A percentile compares a stretch with the other conserved stretches of the same genome.
These are phyloP conservation scores for Cladorhizidae sp. DNA, from an alignment of 37 sponge, comb jelly and placozoan genomes.

Conservation along the genomic window DNA sequence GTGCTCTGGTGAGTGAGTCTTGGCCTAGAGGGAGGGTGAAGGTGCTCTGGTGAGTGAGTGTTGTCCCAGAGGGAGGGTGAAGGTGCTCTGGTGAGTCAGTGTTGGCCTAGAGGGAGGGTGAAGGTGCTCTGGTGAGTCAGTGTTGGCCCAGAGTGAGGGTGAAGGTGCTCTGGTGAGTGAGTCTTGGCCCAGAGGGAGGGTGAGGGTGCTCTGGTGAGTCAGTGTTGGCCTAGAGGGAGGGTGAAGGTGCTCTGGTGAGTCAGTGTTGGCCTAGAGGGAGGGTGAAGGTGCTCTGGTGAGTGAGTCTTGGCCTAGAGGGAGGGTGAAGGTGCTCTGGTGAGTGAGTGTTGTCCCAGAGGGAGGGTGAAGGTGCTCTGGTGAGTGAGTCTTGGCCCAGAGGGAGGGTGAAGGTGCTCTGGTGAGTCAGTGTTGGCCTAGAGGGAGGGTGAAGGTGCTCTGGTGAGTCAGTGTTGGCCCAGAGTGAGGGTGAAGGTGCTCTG, in stretches of 20 bases:
- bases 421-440: slow-evolving; percentile 43
- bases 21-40: slow-evolving; percentile 21
- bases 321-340: slow-evolving; percentile 41
- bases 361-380: slow-evolving; percentile 41
- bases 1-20: slow-evolving; percentile 56
- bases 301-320: slow-evolving; percentile 38
- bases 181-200: slow-evolving; percentile 32
- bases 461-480: slow-evolving; percentile 52
- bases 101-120: slow-evolving; percentile 17
- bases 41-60: slow-evolving; percentile 59
- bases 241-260: slow-evolving; percentile 51
- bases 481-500: slow-evolving; percentile 22
- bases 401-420: slow-evolving; percentile 44
- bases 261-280: slow-evolving; percentile 34
- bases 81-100: slow-evolving; percentile 59
- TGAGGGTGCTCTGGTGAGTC: slow-evolving; percentile 54
- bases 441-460: slow-evolving; percentile 34
- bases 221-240: slow-evolving; percentile 32
- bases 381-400: slow-evolving; percentile 41
- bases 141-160: slow-evolving; percentile 25
- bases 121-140: slow-evolving; percentile 57
- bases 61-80: slow-evolving; percentile 25
- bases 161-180: slow-evolving; percentile 54
- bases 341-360: slow-evolving; percentile 45
- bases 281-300: slow-evolving; percentile 48